phyloP scores from a whole-genome alignment of 2,113 vertebrate genomes.

The Trinectes maculatus region DNA sequence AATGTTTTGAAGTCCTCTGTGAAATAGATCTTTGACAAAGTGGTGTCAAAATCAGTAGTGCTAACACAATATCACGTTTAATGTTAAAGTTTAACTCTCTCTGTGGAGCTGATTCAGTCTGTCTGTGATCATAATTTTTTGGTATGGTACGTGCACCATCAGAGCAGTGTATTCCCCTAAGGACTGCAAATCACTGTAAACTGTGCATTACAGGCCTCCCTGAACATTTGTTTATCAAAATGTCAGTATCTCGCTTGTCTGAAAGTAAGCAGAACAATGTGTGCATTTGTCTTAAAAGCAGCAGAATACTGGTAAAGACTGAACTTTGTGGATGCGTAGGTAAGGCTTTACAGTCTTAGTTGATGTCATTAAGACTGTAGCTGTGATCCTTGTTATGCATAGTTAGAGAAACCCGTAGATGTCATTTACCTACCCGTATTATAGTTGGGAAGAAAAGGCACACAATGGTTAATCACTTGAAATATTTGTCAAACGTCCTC shows the following conservation, averaged over 20 bases:
- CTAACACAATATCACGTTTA: background rate
- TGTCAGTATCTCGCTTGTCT: background rate
- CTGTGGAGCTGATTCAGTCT: background rate
- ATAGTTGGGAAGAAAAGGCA: background rate
- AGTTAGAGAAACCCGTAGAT: slow-evolving; percentile 19
- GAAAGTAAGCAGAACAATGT: slow-evolving; percentile 37
- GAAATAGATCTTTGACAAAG: too few species aligned
- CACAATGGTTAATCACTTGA: background rate
- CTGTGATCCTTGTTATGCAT: slow-evolving; percentile 2
- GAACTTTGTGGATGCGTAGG: slow-evolving; percentile 52
- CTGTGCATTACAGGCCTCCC: slow-evolving; percentile 1
- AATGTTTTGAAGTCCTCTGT: background rate
- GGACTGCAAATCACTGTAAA: slow-evolving; percentile 19
- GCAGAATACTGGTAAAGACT: slow-evolving; percentile 54
- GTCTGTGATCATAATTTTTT: too few species aligned
- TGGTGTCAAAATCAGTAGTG: background rate
- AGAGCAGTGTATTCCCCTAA: slow-evolving; percentile 7
- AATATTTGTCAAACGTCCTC: background rate
- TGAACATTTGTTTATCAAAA: slow-evolving; percentile 15
- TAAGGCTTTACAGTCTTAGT: slow-evolving; percentile 47
- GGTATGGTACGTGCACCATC: slow-evolving; percentile 1
- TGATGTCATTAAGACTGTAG: slow-evolving; percentile 29
- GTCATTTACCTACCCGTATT: background rate
- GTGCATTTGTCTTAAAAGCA: slow-evolving; percentile 62
- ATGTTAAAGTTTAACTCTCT: background rate